These are phyloP conservation scores for Gadus chalcogrammus DNA, from an alignment of 2,113 vertebrate species.

Conservation along the genomic window DNA sequence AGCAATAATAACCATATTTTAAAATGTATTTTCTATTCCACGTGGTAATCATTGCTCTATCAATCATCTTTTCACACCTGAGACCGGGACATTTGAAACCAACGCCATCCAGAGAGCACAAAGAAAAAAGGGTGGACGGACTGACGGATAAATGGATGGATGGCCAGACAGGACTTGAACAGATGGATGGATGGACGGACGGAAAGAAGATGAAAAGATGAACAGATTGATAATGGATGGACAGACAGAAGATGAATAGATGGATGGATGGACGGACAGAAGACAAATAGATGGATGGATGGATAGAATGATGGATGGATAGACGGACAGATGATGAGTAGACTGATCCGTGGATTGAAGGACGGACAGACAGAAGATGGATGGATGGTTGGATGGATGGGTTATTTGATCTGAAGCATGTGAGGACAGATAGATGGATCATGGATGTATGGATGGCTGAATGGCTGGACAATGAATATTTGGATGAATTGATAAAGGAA, in stretches of 20 bases:
- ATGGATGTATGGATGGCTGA: too few relatives aligned
- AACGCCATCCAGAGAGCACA: constrained; percentile 16
- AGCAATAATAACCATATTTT: not conserved
- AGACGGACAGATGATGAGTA: too few relatives aligned
- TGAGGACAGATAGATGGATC: too few relatives aligned
- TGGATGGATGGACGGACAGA: not conserved
- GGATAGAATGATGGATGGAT: too few relatives aligned
- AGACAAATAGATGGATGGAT: too few relatives aligned
- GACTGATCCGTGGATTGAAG: not conserved
- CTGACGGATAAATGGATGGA: not conserved
- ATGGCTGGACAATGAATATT: too few relatives aligned
- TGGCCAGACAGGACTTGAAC: not conserved
- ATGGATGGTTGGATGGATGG: not conserved
- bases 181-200: not conserved
- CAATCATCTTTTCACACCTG: not conserved
- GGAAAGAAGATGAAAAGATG: not conserved
- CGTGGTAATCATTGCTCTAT: not conserved
- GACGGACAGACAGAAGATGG: not conserved
- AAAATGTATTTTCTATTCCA: constrained; percentile 4
- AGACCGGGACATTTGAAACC: constrained; percentile 8
- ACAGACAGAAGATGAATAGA: not conserved
- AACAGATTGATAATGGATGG: not conserved
- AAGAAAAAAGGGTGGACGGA: not conserved
- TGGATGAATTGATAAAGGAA: too few relatives aligned
- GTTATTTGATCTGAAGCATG: too few relatives aligned